A percentile compares a stretch with the other conserved stretches of the same genome.
Evolutionary conservation across 2,888 invertebrate species (phyloP).

Genomic region (Ptychoptera albimana): DNA sequence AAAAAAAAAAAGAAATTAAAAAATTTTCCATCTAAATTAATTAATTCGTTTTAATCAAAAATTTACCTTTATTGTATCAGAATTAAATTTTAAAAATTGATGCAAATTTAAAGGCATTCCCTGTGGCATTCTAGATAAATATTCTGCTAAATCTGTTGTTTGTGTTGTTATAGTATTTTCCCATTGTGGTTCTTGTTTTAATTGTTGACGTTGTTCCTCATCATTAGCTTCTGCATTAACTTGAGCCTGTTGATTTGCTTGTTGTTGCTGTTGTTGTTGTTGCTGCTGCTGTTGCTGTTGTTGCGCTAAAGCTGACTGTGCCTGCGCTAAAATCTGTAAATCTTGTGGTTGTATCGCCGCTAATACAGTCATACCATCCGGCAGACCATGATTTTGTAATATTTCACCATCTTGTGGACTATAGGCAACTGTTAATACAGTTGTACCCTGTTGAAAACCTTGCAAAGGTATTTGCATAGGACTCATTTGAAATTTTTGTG

Average conservation of each 20-base stretch:
- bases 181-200: conserved; percentile 23
- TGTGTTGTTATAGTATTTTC: conserved; percentile 22
- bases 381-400: conserved; percentile 33
- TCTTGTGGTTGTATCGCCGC: conserved; percentile 53
- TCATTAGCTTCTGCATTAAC: conserved; percentile 4
- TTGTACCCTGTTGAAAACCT: conserved; percentile 57
- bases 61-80: conserved; percentile 28
- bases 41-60: background rate
- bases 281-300: conserved; percentile 6
- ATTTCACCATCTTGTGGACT: conserved; percentile 45
- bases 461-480: conserved; percentile 59
- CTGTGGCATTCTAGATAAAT: conserved; percentile 35
- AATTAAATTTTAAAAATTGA: conserved; percentile 46
- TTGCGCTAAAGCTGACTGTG: conserved; percentile 15
- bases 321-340: conserved; percentile 40
- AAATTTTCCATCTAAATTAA: background rate
- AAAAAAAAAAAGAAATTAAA: background rate
- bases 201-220: conserved; percentile 8
- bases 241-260: conserved; percentile 3
- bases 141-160: conserved; percentile 33
- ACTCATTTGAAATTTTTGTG: conserved; percentile 54
- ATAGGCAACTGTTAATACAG: conserved; percentile 60
- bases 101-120: conserved; percentile 40
- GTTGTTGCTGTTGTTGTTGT: background rate
- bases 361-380: conserved; percentile 47